Evolutionary conservation across 2,888 invertebrate genomes (phyloP).

Genomic region (Brachycybe producta): DNA sequence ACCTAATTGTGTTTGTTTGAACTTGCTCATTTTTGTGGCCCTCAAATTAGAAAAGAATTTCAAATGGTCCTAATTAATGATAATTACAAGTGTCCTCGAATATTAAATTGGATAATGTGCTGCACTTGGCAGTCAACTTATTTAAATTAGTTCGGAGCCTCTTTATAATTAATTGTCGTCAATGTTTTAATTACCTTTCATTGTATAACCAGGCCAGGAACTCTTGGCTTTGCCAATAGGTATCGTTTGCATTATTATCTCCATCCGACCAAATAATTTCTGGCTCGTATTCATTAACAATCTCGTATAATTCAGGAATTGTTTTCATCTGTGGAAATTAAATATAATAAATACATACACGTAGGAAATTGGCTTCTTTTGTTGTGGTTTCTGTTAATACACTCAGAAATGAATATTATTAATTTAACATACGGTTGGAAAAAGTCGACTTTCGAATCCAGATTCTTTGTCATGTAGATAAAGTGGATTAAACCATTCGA

Average conservation of each 20-base stretch:
- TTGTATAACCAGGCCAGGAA: slow-evolving; percentile 90
- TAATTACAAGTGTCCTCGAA: too few species aligned
- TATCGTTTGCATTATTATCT: slow-evolving; percentile 75
- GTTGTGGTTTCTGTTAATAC: too few species aligned
- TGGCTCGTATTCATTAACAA: slow-evolving; percentile 38
- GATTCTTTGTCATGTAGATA: slow-evolving; percentile 7
- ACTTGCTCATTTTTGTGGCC: too few species aligned
- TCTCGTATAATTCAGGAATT: slow-evolving; percentile 21
- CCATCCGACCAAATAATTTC: slow-evolving; percentile 88
- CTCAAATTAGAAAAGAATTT: too few species aligned
- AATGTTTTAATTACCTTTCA: slow-evolving; percentile 53
- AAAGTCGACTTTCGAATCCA: background rate
- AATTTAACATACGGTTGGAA: slow-evolving; percentile 11
- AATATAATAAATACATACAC: too few species aligned
- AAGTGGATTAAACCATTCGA: slow-evolving; percentile 76
- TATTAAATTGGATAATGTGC: too few species aligned
- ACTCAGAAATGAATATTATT: background rate
- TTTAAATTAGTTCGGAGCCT: background rate
- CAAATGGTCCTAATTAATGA: too few species aligned
- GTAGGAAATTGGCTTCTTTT: too few species aligned
- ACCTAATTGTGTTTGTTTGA: too few species aligned
- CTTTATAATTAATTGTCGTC: background rate
- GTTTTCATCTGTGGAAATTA: slow-evolving; percentile 18
- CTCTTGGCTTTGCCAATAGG: slow-evolving; percentile 70
- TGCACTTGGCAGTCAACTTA: background rate